Evolutionary conservation across 92 coral and sea anemone species (phyloP), one percentile per base, ranked within the genome.

Genomic region (Palythoa grandis): DNA sequence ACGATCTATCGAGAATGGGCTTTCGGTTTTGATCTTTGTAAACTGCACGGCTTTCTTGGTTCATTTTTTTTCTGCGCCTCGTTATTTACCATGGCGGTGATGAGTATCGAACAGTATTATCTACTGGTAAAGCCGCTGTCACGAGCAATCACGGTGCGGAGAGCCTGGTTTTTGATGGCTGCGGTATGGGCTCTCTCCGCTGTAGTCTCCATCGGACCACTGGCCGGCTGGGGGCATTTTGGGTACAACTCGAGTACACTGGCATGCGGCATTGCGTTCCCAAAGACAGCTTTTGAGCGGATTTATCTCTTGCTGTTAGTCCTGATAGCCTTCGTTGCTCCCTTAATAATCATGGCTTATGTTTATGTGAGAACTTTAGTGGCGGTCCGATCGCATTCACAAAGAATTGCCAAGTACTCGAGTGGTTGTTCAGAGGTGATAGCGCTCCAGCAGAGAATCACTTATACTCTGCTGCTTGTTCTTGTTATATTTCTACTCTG

Each of bases 21-120:
- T n/a, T 87, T 94, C 76, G 90, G 94, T n/a, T 76, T 87, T 4
- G 84, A 93, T 12, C 87, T 94, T 13, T 94, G 98, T 72, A 85
- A 92, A 79, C 95, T 94, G 9, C 94, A 94, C 79, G 98, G 98
- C 47, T 92, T 94, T 70, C 88, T 94, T 23, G 98, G 95, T 20
- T 94, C 98, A 38, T 83, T 94, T 66, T 94, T 94, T 91, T 92
- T 94, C 86, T 94, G 98, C 75, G 90, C 82, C 17, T 94, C 98
- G 37, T 87, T 94, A 58, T 94, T 94, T 48, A 94, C 98, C 40
- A 83, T 94, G 61, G 93, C 98, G 9, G 90, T 94, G 10, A 94
- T 94, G 98, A 94, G 98, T 20, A 89, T 94, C 40, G 98, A 94
- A 22, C 98, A 94, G 88, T 94, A 90, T 85, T 91, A 90, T 52